A percentile compares a stretch with the other conserved stretches of the same genome.
Evolutionary conservation across 2,888 invertebrate genomes (phyloP).

Genomic region (Scaptomyza cyrtandrae): DNA sequence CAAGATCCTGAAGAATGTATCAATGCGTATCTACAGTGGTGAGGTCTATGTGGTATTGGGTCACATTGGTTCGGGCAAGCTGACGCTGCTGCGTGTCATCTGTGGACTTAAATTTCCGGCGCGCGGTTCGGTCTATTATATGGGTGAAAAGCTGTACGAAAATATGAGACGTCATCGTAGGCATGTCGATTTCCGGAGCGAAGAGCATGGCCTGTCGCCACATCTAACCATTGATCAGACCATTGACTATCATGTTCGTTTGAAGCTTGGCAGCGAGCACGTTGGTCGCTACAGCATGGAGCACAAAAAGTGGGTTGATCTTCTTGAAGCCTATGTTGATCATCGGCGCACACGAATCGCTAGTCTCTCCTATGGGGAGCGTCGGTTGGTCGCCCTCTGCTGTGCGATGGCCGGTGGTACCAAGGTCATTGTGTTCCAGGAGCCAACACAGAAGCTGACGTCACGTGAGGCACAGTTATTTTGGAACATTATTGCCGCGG

Average conservation of each 20-base stretch:
- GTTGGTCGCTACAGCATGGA: conserved; percentile 86
- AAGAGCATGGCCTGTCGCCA: conserved; percentile 91
- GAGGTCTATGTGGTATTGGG: conserved; percentile 88
- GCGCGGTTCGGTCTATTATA: conserved; percentile 38
- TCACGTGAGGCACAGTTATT: conserved; percentile 90
- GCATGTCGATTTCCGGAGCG: conserved; percentile 91
- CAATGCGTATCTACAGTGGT: conserved; percentile 72
- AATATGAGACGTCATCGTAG: conserved; percentile 85
- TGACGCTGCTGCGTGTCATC: conserved; percentile 94
- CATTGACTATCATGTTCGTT: conserved; percentile 90
- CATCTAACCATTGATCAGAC: conserved; percentile 92
- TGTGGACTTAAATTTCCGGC: conserved; percentile 89
- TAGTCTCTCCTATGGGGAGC: conserved; percentile 89
- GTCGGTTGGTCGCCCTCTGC: conserved; percentile 89
- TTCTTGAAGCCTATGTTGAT: conserved; percentile 87
- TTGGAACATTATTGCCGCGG: conserved; percentile 91
- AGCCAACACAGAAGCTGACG: conserved; percentile 85
- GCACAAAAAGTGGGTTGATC: conserved; percentile 87
- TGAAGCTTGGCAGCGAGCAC: conserved; percentile 85
- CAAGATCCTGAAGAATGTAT: conserved; percentile 67
- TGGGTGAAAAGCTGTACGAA: conserved; percentile 85
- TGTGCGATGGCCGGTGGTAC: conserved; percentile 90
- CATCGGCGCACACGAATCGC: conserved; percentile 85
- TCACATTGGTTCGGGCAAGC: conserved; percentile 93
- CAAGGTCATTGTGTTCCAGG: conserved; percentile 82